Evolutionary conservation across 2,797 vertebrate genomes (phyloP).

Genomic region (Pangasius mekongensis): DNA sequence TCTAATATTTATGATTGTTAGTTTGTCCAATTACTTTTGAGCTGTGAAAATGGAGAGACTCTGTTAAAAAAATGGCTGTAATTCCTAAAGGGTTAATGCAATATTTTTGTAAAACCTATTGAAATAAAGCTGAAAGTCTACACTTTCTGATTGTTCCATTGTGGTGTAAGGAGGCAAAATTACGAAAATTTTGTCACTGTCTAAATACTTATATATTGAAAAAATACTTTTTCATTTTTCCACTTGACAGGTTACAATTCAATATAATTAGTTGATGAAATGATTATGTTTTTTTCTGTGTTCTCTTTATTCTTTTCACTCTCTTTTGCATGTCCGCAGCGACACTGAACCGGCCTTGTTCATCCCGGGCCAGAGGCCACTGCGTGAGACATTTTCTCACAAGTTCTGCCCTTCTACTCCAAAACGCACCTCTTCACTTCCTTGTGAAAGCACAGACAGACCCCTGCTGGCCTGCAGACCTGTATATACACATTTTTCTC

Average conservation of each 20-base stretch:
- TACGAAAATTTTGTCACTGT: too few relatives aligned
- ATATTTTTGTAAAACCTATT: too few relatives aligned
- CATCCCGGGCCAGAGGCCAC: constrained; percentile 45
- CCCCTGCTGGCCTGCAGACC: constrained; percentile 50
- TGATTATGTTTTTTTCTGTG: not conserved
- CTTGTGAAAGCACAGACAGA: constrained; percentile 20
- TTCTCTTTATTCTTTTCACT: not conserved
- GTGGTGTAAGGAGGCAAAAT: too few relatives aligned
- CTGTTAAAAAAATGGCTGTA: too few relatives aligned
- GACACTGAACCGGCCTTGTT: constrained; percentile 68
- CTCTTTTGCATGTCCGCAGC: constrained; percentile 53
- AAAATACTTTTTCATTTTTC: too few relatives aligned
- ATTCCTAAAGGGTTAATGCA: too few relatives aligned
- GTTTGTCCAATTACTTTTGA: too few relatives aligned
- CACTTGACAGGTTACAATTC: not conserved
- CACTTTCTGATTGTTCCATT: too few relatives aligned
- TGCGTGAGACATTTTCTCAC: constrained; percentile 50
- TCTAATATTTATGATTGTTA: too few relatives aligned
- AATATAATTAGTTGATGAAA: not conserved
- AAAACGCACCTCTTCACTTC: constrained; percentile 38
- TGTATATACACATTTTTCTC: constrained; percentile 74
- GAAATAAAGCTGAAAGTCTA: too few relatives aligned
- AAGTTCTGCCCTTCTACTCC: constrained; percentile 45
- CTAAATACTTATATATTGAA: too few relatives aligned
- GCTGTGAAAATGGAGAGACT: too few relatives aligned